These are phyloP conservation scores for Phyto melanocephala DNA, from an alignment of 2,888 invertebrate genomes.

Conservation along the genomic window DNA sequence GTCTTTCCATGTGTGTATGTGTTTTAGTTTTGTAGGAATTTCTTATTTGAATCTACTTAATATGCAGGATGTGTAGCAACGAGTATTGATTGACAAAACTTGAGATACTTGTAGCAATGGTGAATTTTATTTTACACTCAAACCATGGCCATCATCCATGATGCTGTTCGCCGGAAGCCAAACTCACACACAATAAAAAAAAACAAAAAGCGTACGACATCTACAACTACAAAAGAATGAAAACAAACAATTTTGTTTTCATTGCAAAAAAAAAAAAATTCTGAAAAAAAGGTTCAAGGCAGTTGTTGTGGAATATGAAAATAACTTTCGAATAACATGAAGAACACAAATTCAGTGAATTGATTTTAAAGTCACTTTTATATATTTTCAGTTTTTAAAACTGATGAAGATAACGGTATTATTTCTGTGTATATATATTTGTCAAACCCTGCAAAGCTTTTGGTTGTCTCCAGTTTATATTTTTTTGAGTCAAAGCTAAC, in stretches of 20 bases:
- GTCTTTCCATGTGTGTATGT: background rate
- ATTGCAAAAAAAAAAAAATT: constrained; percentile 15
- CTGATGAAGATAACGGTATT: constrained; percentile 53
- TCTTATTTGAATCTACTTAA: constrained; percentile 54
- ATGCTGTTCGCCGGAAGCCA: constrained; percentile 54
- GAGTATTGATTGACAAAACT: constrained; percentile 64
- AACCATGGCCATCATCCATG: constrained; percentile 11
- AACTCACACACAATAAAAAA: constrained; percentile 43
- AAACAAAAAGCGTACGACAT: constrained; percentile 1
- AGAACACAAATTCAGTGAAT: constrained; percentile 37
- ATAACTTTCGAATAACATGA: constrained; percentile 9
- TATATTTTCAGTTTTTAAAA: constrained; percentile 44
- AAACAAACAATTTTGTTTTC: constrained; percentile 39
- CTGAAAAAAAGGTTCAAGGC: background rate
- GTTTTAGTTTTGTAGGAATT: constrained; percentile 37
- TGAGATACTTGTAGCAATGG: constrained; percentile 58
- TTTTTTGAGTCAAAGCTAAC: background rate
- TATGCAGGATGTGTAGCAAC: constrained; percentile 61
- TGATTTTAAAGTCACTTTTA: constrained; percentile 60
- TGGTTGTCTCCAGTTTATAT: background rate
- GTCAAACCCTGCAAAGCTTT: constrained; percentile 20
- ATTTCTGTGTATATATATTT: background rate
- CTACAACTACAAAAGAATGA: background rate
- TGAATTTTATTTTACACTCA: constrained; percentile 30
- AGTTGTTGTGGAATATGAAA: background rate